Evolutionary conservation across 2,888 invertebrate genomes (phyloP).

Genomic region (Odontothrips loti): DNA sequence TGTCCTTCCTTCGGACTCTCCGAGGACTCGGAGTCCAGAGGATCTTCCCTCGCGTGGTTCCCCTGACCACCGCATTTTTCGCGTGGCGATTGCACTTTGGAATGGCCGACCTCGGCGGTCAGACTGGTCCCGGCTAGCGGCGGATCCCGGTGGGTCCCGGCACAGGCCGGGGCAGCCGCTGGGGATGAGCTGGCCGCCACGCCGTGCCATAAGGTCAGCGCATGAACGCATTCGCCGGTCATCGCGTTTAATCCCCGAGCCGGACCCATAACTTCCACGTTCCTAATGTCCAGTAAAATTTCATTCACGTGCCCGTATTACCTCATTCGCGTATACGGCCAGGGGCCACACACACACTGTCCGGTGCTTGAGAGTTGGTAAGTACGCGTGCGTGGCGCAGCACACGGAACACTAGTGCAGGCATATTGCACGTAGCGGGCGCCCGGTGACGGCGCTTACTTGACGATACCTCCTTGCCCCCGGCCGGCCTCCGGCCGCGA

Average conservation of each 20-base stretch:
- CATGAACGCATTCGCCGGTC: background rate
- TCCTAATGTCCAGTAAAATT: conserved; percentile 7
- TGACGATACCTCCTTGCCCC: background rate
- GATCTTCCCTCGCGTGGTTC: no score
- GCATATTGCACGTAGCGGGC: no score
- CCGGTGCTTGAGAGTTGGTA: background rate
- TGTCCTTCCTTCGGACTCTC: no score
- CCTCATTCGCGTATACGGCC: background rate
- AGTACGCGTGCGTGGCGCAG: background rate
- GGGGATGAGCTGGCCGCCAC: background rate
- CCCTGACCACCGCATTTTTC: no score
- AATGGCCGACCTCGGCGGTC: no score
- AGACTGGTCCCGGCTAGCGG: no score
- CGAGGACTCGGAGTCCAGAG: no score
- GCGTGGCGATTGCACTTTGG: no score
- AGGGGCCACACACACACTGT: background rate
- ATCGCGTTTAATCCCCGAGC: background rate
- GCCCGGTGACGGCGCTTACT: no score
- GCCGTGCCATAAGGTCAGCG: background rate
- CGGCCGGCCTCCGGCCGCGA: background rate
- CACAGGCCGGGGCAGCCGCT: no score
- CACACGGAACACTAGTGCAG: no score
- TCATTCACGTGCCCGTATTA: conserved; percentile 10
- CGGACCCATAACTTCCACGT: conserved; percentile 20
- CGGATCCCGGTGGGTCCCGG: no score